A percentile compares a stretch with the other conserved stretches of the same genome.
phyloP scores from a whole-genome alignment of 2,113 vertebrate genomes.

The Nannobrachium achirus region DNA sequence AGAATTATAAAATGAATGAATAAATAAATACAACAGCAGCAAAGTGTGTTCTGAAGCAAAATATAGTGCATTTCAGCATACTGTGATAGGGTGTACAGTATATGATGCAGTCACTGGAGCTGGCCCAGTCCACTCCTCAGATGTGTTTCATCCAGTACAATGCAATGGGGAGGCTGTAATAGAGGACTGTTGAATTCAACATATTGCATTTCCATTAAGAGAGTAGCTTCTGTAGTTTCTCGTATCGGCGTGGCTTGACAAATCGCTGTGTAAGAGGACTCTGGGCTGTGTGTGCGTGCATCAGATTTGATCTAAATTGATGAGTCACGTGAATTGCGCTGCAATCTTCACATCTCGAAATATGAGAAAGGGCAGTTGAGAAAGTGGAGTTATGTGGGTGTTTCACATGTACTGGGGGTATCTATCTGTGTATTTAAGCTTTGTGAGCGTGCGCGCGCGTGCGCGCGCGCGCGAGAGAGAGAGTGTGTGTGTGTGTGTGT shows the following conservation, averaged over 20 bases:
- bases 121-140: not conserved
- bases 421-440: not conserved
- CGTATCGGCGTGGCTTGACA: conserved; percentile 29
- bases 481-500: conserved; percentile 8
- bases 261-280: conserved; percentile 13
- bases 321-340: conserved; percentile 23
- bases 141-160: not conserved
- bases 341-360: conserved; percentile 29
- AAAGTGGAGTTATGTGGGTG: conserved; percentile 13
- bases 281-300: conserved; percentile 2
- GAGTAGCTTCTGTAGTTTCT: conserved; percentile 4
- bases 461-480: not conserved
- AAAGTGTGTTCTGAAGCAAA: not conserved
- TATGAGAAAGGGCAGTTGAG: conserved; percentile 21
- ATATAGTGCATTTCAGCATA: not conserved
- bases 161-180: not conserved
- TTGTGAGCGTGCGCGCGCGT: not conserved
- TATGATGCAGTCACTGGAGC: not conserved
- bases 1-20: too few species aligned
- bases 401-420: not conserved
- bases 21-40: too few species aligned
- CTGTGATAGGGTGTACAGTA: too few species aligned
- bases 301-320: conserved; percentile 21
- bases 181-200: conserved; percentile 7
- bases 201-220: conserved; percentile 1